phyloP scores from a whole-genome alignment of 2,797 vertebrate genomes.

The Anisognathus igniventris region DNA sequence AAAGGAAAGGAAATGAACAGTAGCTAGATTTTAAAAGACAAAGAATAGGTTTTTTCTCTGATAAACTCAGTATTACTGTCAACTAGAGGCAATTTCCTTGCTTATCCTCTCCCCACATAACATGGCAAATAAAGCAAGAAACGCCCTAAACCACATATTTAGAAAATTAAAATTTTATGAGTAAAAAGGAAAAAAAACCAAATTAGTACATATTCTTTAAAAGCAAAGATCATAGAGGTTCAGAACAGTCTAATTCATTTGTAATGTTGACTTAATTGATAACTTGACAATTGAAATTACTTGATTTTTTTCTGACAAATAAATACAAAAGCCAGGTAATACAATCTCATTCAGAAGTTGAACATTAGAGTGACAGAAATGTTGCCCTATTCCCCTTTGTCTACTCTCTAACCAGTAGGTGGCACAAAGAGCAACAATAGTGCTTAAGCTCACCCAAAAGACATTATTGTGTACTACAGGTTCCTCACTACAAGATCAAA shows the following conservation, averaged over 20 bases:
- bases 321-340: background rate
- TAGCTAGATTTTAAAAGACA: background rate
- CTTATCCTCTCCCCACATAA: background rate
- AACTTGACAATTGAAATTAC: background rate
- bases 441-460: background rate
- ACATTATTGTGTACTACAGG: background rate
- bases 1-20: background rate
- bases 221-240: background rate
- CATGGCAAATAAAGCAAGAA: background rate
- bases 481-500: background rate
- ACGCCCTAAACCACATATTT: background rate
- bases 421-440: background rate
- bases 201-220: background rate
- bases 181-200: background rate
- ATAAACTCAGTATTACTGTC: background rate
- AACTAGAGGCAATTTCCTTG: background rate
- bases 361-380: background rate
- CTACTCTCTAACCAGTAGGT: background rate
- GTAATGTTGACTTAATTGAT: background rate
- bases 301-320: background rate
- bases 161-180: background rate
- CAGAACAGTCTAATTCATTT: background rate
- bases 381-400: background rate
- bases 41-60: background rate
- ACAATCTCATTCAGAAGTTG: background rate